A percentile compares a stretch with the other conserved stretches of the same genome.
Conservation (phyloP, 2,888 invertebrate genomes). For the Drosophila acutilabella region DNA sequence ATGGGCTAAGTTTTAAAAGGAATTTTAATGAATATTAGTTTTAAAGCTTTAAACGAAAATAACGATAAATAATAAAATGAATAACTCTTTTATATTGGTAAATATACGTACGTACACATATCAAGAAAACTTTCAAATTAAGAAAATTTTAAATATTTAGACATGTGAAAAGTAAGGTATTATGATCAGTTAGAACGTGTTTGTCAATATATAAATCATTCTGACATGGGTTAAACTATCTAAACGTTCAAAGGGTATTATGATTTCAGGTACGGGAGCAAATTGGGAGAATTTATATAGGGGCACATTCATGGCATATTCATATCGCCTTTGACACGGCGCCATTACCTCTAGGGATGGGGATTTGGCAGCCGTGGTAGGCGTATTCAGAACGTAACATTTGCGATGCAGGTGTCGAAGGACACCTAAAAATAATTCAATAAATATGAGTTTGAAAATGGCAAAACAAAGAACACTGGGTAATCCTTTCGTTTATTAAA, state of each 20-base stretch:
- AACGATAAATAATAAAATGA: neutral
- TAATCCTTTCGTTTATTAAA: constrained; percentile 37
- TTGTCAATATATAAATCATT: neutral
- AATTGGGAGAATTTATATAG: constrained; percentile 29
- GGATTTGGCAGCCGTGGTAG: constrained; percentile 26
- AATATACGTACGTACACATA: neutral
- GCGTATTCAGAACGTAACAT: constrained; percentile 22
- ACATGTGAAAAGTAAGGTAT: neutral
- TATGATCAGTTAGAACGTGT: neutral
- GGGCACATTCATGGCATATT: constrained; percentile 59
- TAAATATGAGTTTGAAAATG: constrained; percentile 1
- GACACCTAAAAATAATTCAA: neutral
- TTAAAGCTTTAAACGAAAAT: neutral
- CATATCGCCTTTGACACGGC: constrained; percentile 29
- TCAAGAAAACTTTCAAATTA: no score
- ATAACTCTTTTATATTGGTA: neutral
- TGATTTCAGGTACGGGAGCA: neutral
- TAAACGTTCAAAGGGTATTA: neutral
- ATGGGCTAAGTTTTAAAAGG: neutral
- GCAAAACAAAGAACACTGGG: constrained; percentile 14
- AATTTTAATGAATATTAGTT: neutral
- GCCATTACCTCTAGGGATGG: constrained; percentile 15
- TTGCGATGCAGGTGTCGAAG: neutral
- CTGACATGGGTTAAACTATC: neutral
- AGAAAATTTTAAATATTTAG: neutral